A percentile compares a stretch with the other conserved stretches of the same genome.
phyloP scores from a whole-genome alignment of 2,113 vertebrate species.

The Xiphias gladius region DNA sequence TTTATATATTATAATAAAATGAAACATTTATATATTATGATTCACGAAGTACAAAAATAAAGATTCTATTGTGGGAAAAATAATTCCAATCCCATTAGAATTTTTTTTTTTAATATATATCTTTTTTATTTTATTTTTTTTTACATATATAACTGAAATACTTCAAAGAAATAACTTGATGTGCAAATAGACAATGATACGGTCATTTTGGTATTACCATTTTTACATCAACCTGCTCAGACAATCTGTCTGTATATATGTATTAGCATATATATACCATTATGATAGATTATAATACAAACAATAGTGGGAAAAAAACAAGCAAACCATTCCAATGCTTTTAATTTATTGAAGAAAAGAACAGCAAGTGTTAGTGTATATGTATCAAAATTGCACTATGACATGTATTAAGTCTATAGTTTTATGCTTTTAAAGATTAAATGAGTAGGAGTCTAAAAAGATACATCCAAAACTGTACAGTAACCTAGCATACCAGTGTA shows the following conservation, averaged over 20 bases:
- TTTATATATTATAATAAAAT: conserved; percentile 70
- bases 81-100: conserved; percentile 64
- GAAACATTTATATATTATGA: conserved; percentile 83
- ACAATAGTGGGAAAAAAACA: conserved; percentile 24
- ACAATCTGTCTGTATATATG: conserved; percentile 7
- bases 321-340: conserved; percentile 52
- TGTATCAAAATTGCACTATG: conserved; percentile 21
- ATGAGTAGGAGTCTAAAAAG: conserved; percentile 84
- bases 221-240: conserved; percentile 26
- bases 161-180: conserved; percentile 50
- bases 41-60: conserved; percentile 87
- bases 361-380: conserved; percentile 44
- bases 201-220: conserved; percentile 25
- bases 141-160: conserved; percentile 42
- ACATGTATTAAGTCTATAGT: conserved; percentile 9
- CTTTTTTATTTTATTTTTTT: conserved; percentile 14
- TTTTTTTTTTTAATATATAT: too few species aligned
- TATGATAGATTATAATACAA: conserved; percentile 42
- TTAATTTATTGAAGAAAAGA: conserved; percentile 47
- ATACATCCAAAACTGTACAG: conserved; percentile 89
- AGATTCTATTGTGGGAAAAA: conserved; percentile 78
- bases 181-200: conserved; percentile 51
- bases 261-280: conserved; percentile 36
- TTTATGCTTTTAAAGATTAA: conserved; percentile 71
- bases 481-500: conserved; percentile 96